Percentiles rank a stretch among this genome's conserved stretches.
Evolutionary conservation across 2,113 vertebrate species (phyloP).

Genomic region (Onychorhynchus coronatus): DNA sequence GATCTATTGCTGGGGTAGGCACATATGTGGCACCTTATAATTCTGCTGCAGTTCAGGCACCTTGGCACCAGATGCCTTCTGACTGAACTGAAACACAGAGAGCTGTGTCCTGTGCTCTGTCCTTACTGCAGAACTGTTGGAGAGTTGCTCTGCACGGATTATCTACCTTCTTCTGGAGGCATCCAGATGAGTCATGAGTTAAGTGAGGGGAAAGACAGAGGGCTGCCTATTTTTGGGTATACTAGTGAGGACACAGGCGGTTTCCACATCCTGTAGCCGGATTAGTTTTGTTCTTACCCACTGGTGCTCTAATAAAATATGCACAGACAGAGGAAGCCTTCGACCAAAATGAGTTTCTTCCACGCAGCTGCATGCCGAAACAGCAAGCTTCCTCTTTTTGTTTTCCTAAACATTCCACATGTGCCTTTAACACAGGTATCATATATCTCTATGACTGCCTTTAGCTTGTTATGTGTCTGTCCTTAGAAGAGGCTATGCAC

Average conservation of each 20-base stretch:
- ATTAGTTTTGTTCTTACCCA: background rate
- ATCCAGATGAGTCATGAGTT: background rate
- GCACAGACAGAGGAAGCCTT: background rate
- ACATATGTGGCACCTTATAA: accelerated
- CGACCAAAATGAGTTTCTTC: background rate
- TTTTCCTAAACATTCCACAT: background rate
- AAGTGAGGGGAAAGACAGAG: background rate
- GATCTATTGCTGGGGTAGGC: accelerated
- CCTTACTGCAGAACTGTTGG: background rate
- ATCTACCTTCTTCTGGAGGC: background rate
- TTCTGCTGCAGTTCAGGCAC: background rate
- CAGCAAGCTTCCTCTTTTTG: background rate
- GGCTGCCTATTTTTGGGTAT: background rate
- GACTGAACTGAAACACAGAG: background rate
- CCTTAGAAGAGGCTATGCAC: background rate
- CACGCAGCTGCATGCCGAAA: background rate
- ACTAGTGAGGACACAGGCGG: background rate
- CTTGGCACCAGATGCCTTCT: background rate
- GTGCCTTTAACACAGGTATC: background rate
- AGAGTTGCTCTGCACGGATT: background rate
- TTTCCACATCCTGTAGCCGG: background rate
- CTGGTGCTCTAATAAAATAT: background rate
- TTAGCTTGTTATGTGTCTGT: background rate
- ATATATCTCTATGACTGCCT: background rate
- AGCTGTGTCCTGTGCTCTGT: background rate